phyloP scores from a whole-genome alignment of 2,888 invertebrate genomes.

The Hirtodrosophila cameraria region DNA sequence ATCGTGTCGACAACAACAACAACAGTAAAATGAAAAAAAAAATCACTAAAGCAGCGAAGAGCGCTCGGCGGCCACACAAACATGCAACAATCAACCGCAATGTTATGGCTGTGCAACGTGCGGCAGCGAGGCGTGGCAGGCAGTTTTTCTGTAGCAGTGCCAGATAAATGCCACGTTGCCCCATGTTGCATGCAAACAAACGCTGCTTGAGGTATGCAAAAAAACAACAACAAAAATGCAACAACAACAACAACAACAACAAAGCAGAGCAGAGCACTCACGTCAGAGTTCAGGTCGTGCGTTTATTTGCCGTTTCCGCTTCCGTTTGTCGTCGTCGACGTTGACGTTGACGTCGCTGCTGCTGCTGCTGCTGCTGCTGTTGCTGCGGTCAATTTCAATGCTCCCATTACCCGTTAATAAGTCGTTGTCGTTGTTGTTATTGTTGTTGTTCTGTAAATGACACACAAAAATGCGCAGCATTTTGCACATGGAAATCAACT shows the following conservation, averaged over 20 bases:
- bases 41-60: conserved; percentile 29
- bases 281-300: conserved; percentile 74
- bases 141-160: conserved; percentile 69
- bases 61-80: conserved; percentile 55
- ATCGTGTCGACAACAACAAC: conserved; percentile 43
- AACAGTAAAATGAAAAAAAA: conserved; percentile 8
- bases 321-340: conserved; percentile 67
- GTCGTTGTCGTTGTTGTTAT: conserved; percentile 37
- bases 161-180: conserved; percentile 71
- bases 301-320: conserved; percentile 78
- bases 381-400: conserved; percentile 67
- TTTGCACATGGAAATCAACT: conserved; percentile 66
- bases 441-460: conserved; percentile 51
- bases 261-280: conserved; percentile 58
- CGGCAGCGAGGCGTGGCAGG: conserved; percentile 67
- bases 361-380: conserved; percentile 3
- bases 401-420: conserved; percentile 73
- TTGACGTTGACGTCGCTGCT: conserved; percentile 3
- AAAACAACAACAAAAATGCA: background rate
- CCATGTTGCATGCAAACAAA: conserved; percentile 62
- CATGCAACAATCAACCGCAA: conserved; percentile 75
- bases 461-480: conserved; percentile 66
- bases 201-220: background rate
- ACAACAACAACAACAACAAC: no score
- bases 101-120: conserved; percentile 71